phyloP scores from a whole-genome alignment of 2,888 invertebrate species.

The Drosophila putrida region DNA sequence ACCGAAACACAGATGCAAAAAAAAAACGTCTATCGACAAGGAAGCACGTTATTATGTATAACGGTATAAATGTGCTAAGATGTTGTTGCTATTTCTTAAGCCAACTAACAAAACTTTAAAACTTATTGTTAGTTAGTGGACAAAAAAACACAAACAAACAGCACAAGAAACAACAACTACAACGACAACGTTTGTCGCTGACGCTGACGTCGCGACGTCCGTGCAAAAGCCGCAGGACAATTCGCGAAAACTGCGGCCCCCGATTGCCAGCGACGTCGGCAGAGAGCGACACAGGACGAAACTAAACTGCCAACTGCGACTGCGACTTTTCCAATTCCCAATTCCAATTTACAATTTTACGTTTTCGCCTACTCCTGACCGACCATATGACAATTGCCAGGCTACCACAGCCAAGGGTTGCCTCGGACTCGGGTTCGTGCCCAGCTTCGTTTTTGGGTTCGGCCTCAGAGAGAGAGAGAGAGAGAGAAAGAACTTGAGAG shows the following conservation, averaged over 20 bases:
- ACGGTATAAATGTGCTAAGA: constrained; percentile 67
- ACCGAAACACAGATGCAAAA: constrained; percentile 11
- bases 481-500: background rate
- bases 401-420: constrained; percentile 51
- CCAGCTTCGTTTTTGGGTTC: constrained; percentile 13
- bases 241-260: constrained; percentile 57
- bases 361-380: constrained; percentile 23
- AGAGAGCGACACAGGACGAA: constrained; percentile 45
- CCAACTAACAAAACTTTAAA: background rate
- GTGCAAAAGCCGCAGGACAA: constrained; percentile 67
- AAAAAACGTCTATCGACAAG: constrained; percentile 55
- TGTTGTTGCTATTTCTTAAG: constrained; percentile 26
- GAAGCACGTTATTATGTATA: constrained; percentile 72
- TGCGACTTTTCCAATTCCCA: constrained; percentile 12
- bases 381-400: constrained; percentile 41
- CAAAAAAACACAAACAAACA: constrained; percentile 42
- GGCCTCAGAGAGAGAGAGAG: background rate
- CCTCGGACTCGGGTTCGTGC: constrained; percentile 19
- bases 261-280: constrained; percentile 38
- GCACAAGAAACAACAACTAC: constrained; percentile 45
- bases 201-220: constrained; percentile 48
- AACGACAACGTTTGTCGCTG: constrained; percentile 33
- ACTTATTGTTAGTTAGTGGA: too few species aligned
- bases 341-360: constrained; percentile 6
- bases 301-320: constrained; percentile 26